Evolutionary conservation across 2,113 vertebrate species (phyloP), one percentile per base, ranked within the genome.

Genomic region (Speoplatyrhinus poulsoni): DNA sequence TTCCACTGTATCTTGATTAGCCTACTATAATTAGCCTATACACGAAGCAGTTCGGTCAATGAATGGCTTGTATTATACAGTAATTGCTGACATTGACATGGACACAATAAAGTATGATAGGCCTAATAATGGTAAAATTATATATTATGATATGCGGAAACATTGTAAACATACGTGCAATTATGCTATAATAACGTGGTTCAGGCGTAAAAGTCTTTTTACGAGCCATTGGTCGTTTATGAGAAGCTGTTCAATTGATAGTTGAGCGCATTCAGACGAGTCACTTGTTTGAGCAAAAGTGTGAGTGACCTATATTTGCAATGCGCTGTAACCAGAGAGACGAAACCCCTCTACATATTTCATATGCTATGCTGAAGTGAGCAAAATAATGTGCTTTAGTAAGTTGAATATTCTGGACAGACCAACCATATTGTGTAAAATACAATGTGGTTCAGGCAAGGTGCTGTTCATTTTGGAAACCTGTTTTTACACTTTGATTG

Each of bases 301-400:
- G 67, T 70, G 78, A 61, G 64, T 85, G 82, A 85, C 82, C 84
- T 85, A 86, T 82, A 82, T 88, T 79, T 73, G 67, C 61, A 58
- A n/a, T 16, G 81, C 55, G 57, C 73, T 33, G 71, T 72, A 48
- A 77, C 63, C 57, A 65, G 66, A 80, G 72, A 53, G 73, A 74
- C 80, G 6, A 60, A 62, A 47, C 58, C 59, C 9, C 52, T 57
- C 10, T 66, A 33, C 53, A 68, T 72, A 65, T 71, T 16, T 56
- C 11, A 65, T 16, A 59, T 32, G 46, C 41, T 58, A 63, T 62
- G 67, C 78, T 65, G 68, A 46, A 47, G 60, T 48, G 36, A 41
- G 7, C 36, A 41, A 41, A 41, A 41, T 41, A 41, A 41, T 41
- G 36, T 41, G 36, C 36, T 8, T 0, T 41, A 41, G 36, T 41